These are phyloP conservation scores for Corythornis madagascariensis DNA, from an alignment of 2,113 vertebrate species.

Conservation along the genomic window DNA sequence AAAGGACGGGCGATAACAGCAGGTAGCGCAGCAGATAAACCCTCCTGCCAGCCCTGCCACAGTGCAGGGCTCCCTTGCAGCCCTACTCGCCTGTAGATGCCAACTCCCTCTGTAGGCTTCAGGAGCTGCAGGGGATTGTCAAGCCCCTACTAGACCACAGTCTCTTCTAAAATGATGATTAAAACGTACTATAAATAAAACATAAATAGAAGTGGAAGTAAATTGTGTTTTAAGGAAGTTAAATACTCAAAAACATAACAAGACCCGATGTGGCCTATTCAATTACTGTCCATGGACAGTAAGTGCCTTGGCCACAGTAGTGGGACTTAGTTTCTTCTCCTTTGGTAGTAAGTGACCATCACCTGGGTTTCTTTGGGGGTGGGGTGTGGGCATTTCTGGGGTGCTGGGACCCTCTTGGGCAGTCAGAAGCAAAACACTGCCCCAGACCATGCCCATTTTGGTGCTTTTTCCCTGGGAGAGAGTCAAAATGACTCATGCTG, in stretches of 20 bases:
- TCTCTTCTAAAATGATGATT: fast-evolving
- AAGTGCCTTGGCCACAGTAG: background rate
- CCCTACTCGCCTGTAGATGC: background rate
- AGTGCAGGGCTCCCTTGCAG: background rate
- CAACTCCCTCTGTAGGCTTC: background rate
- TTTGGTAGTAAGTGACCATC: background rate
- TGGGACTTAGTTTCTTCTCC: background rate
- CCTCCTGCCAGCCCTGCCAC: background rate
- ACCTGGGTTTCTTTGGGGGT: no score
- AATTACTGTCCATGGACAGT: background rate
- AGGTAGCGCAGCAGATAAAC: background rate
- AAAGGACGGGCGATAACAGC: background rate
- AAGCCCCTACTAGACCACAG: fast-evolving
- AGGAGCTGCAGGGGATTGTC: fast-evolving
- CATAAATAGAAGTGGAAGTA: background rate
- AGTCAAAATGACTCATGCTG: background rate
- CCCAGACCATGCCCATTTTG: background rate
- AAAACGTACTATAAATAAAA: background rate
- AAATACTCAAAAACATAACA: background rate
- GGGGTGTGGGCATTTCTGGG: background rate
- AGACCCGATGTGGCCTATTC: background rate
- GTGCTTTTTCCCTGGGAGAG: background rate
- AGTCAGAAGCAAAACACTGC: background rate
- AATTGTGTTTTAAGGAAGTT: background rate
- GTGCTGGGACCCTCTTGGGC: background rate